Conservation (phyloP, 2,797 vertebrate species). For the Trachops cirrhosus region DNA sequence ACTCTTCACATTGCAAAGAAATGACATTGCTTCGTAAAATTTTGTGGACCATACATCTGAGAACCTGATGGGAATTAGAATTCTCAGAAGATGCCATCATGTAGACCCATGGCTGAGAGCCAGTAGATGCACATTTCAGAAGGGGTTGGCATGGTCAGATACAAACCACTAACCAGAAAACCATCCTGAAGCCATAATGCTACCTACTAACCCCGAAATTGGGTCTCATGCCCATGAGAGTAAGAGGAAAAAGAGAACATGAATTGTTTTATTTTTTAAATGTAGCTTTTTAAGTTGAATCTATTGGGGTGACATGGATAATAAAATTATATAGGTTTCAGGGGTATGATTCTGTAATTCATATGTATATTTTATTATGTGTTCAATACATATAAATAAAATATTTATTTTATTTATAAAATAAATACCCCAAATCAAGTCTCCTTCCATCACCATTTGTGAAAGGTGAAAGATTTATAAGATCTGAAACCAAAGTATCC, state of each 20-base stretch:
- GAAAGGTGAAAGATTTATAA: too few relatives aligned
- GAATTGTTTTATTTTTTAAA: neutral
- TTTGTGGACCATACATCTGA: neutral
- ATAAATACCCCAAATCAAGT: neutral
- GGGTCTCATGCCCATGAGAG: neutral
- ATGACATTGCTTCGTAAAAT: neutral
- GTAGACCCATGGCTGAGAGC: neutral
- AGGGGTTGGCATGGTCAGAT: neutral
- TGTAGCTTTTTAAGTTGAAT: neutral
- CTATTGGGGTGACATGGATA: neutral
- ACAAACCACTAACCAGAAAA: neutral
- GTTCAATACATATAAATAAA: too few relatives aligned
- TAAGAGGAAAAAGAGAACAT: neutral
- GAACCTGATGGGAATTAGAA: neutral
- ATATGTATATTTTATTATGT: neutral
- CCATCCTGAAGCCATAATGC: neutral
- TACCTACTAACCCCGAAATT: neutral
- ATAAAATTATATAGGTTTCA: neutral
- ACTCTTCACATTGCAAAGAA: neutral
- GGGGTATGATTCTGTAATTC: neutral
- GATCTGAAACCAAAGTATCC: too few relatives aligned
- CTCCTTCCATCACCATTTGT: neutral
- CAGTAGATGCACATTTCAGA: neutral
- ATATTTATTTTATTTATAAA: too few relatives aligned
- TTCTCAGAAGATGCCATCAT: neutral